Base-by-base conservation (phyloP, 2,888 invertebrate genomes). In the Pyralis farinalis region DNA sequence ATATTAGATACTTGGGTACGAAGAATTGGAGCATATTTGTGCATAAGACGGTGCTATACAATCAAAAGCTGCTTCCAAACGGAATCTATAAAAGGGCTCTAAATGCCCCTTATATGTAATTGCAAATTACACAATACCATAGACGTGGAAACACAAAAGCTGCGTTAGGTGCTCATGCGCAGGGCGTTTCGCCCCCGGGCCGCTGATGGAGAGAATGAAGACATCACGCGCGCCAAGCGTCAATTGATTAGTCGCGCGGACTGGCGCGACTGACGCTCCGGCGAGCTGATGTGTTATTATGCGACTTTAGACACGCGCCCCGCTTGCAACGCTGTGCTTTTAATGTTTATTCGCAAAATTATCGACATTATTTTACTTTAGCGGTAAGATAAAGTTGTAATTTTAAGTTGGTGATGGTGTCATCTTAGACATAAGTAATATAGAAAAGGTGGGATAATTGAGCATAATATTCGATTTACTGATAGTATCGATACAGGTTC, bases 201-300 rank as follows among this genome's bases (percentile, higher is more conserved):
- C 68, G 58, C 83, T 83, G 85, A 88, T 88, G 87, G 86, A 87
- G 87, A 84, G 87, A 88, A 88, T 88, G 87, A 87, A 87, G 87
- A 84, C 87, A 88, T 88, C 87, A 87, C 75, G 79, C 70, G 68
- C 72, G 71, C 71, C 83, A 84, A 87, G 66, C 73, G 71, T 71
- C 85, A 85, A 88, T 88, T 87, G 87, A 87, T 87, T 87, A 86
- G 86, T 78, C 75, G 81, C 87, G 87, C 81, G 81, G 82, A 86
- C 86, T 78, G 75, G 81, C 87, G 87, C 81, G 81, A 82, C 87
- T 78, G 70, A 63, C 74, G 68, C 52, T 62, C 69, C 64, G 56
- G 55, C 51, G 61, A 57, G 61, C 71, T 66, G 77, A 77, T 76
- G 72, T 85, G 71, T 84, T 85, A 85, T 85, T 84, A 85, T 82